Conservation (phyloP, 2,113 vertebrate species). For the Cyanoramphus novaezelandiae region DNA sequence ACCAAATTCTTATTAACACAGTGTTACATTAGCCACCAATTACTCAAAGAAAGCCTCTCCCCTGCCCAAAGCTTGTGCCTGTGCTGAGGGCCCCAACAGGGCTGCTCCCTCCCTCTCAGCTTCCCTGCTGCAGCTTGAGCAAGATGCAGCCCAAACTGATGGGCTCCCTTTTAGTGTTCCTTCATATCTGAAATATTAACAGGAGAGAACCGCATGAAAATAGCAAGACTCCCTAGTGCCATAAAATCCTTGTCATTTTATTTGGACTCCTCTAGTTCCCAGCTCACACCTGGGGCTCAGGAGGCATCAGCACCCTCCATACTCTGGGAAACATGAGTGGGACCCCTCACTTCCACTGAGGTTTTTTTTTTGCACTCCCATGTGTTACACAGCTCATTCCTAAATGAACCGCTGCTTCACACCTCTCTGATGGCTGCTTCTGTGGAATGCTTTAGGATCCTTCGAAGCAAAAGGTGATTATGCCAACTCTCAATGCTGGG, state of each 20-base stretch:
- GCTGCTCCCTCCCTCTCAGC: background rate
- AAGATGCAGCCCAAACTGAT: background rate
- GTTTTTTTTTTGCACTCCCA: background rate
- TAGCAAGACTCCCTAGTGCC: background rate
- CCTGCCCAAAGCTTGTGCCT: background rate
- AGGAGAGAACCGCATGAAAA: background rate
- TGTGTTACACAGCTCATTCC: fast-evolving
- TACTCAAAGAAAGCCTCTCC: background rate
- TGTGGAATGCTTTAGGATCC: background rate
- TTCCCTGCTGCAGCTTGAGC: background rate
- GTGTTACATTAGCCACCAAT: background rate
- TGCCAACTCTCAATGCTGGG: background rate
- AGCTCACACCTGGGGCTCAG: background rate
- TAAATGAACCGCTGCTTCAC: fast-evolving
- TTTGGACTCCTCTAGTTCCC: background rate
- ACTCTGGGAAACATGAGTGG: fast-evolving
- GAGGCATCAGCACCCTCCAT: background rate
- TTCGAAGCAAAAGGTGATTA: background rate
- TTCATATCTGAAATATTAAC: background rate
- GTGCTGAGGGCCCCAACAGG: background rate
- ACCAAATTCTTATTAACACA: background rate
- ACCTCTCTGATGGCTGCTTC: fast-evolving
- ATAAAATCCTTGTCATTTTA: background rate
- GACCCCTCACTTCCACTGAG: background rate
- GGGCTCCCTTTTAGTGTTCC: background rate